Percentiles rank a stretch among this genome's conserved stretches.
These are phyloP conservation scores for Mnemiopsis leidyi DNA, from an alignment of 37 sponge, comb jelly and placozoan genomes.

Conservation along the genomic window DNA sequence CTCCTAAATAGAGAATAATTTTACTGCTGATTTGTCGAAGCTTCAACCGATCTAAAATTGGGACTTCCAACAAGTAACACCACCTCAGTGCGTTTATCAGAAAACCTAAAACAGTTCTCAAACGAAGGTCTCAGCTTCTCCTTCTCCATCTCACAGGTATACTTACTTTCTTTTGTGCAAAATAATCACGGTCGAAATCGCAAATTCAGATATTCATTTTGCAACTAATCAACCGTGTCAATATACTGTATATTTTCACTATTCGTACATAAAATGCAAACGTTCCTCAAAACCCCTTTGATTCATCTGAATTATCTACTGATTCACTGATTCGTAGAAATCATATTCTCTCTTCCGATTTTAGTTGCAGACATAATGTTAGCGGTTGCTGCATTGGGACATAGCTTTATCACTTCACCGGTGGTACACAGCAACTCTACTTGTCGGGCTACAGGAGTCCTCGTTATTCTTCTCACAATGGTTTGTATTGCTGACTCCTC, in stretches of 20 bases:
- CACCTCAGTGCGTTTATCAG: constrained; percentile 30
- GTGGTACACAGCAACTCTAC: background rate
- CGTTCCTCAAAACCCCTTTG: no score
- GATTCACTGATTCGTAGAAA: no score
- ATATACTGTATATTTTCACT: no score
- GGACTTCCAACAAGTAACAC: background rate
- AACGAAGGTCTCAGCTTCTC: background rate
- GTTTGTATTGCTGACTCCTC: background rate
- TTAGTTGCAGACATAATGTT: background rate
- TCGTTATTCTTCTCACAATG: background rate
- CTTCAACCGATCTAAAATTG: background rate
- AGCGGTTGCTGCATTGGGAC: background rate
- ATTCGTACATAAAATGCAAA: no score
- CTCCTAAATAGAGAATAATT: no score
- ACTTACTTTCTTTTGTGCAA: no score
- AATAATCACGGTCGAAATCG: no score
- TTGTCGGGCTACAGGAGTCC: background rate
- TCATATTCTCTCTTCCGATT: no score
- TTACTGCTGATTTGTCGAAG: no score
- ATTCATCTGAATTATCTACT: no score
- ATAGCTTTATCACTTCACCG: background rate
- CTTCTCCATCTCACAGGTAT: constrained; percentile 1
- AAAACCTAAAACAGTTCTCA: background rate
- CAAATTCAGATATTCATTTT: no score
- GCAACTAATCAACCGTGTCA: no score